Base-by-base conservation (phyloP, 2,888 invertebrate species). In the Gymnocheta viridis region DNA sequence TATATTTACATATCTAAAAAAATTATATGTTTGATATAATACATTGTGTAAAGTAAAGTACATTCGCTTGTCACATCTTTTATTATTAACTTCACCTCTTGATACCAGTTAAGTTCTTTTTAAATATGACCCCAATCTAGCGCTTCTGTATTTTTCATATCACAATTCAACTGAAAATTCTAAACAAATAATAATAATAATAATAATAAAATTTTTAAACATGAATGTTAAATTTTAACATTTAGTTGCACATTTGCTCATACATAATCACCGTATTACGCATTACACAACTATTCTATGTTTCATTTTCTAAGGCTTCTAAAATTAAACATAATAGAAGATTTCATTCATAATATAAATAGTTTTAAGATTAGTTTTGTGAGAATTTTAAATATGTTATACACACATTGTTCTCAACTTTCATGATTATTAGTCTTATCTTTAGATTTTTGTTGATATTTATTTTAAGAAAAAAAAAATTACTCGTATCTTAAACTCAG, bases 221-320 rank as follows among this genome's bases (percentile, higher is more conserved):
- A n/a, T n/a, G n/a, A 32, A 38, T 51, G n/a, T 47, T 62, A 9
- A 19, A 9, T 64, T 32, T 12, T 19, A 38, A 19, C 44, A 62
- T 29, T 29, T 72, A 54, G 7, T 58, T 82, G 62, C n/a, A n/a
- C n/a, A n/a, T 89, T 88, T 88, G 85, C 12, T 9, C 82, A 83
- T 89, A 86, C 82, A 83, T 89, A 86, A 86, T 89, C 87, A 90
- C 90, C 86, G 89, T 87, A 89, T 90, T 90, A 90, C 90, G 90
- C 90, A 89, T 86, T 74, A 51, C 82, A 66, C 70, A 67, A 80
- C 64, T 27, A 35, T 27, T 49, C 3, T 62, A 19, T 58, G 10
- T 27, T 54, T 44, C 29, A 51, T 41, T 56, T 81, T 35, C 19
- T 14, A n/a, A 17, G 14, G n/a, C n/a, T n/a, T 49, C 49, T 3